These are phyloP conservation scores for Darevskia mixta DNA, from an alignment of 2,797 vertebrate genomes.

Conservation along the genomic window DNA sequence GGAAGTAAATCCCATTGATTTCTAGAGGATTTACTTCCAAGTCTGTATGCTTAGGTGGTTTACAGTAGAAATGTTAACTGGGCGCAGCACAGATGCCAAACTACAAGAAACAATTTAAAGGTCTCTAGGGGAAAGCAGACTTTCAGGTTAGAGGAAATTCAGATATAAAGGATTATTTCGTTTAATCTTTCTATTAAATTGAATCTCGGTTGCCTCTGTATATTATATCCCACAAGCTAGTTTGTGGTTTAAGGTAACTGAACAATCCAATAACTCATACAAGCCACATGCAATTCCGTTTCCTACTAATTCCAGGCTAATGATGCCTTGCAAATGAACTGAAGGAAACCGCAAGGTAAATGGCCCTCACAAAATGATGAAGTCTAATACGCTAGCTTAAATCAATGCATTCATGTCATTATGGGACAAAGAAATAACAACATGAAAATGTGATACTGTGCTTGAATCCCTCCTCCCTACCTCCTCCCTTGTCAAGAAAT, in stretches of 20 bases:
- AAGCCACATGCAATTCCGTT: slow-evolving; percentile 57
- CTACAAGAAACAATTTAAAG: neutral
- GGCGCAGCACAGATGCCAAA: neutral
- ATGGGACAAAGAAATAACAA: slow-evolving; percentile 47
- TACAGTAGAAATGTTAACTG: slow-evolving; percentile 1
- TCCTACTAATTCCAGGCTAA: slow-evolving; percentile 63
- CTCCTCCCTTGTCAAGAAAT: slow-evolving; percentile 33
- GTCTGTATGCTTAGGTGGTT: neutral
- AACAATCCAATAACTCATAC: slow-evolving; percentile 68
- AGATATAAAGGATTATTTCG: fast-evolving
- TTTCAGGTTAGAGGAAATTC: slow-evolving; percentile 9
- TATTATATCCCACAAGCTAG: slow-evolving; percentile 50
- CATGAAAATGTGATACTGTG: slow-evolving; percentile 49
- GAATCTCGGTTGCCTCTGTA: slow-evolving; percentile 46
- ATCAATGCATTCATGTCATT: slow-evolving; percentile 67
- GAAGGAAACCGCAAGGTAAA: slow-evolving; percentile 66
- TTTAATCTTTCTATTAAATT: slow-evolving; percentile 36
- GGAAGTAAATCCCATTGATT: slow-evolving; percentile 11
- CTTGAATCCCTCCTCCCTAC: neutral
- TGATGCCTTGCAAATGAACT: slow-evolving; percentile 64
- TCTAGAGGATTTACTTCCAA: neutral
- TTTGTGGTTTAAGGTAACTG: slow-evolving; percentile 52
- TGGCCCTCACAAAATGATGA: slow-evolving; percentile 51
- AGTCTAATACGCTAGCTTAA: slow-evolving; percentile 59
- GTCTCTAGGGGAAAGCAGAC: neutral